A percentile compares a stretch with the other conserved stretches of the same genome.
Conservation (phyloP, 2,888 invertebrate species). For the Tipula helvola region DNA sequence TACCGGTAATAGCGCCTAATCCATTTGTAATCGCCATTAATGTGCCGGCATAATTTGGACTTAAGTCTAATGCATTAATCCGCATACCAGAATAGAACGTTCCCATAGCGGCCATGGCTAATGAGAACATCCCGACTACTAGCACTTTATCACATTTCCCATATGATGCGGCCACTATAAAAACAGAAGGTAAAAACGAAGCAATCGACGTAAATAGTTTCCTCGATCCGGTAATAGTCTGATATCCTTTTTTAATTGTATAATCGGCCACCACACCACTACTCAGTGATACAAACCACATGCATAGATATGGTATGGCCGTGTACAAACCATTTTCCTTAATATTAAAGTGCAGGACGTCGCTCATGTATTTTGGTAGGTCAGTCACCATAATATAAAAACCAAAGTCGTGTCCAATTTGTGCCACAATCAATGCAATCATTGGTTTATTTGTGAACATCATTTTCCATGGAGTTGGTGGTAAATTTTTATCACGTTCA, state of each 20-base stretch:
- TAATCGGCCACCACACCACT: slow-evolving; percentile 58
- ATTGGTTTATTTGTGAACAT: slow-evolving; percentile 59
- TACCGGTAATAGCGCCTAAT: slow-evolving; percentile 59
- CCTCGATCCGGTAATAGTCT: slow-evolving; percentile 43
- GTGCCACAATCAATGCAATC: slow-evolving; percentile 63
- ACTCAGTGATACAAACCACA: slow-evolving; percentile 45
- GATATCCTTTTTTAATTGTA: slow-evolving; percentile 44
- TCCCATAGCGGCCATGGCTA: slow-evolving; percentile 58
- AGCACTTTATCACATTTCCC: slow-evolving; percentile 50
- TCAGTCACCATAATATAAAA: slow-evolving; percentile 53
- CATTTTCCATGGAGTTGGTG: slow-evolving; percentile 56
- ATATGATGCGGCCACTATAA: slow-evolving; percentile 55
- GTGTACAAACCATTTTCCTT: slow-evolving; percentile 46
- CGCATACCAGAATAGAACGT: slow-evolving; percentile 59
- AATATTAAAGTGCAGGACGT: slow-evolving; percentile 47
- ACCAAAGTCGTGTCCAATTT: slow-evolving; percentile 54
- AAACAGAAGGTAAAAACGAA: slow-evolving; percentile 52
- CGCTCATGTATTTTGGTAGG: slow-evolving; percentile 49
- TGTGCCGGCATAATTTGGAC: slow-evolving; percentile 52
- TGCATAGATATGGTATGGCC: slow-evolving; percentile 46
- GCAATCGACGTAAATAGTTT: slow-evolving; percentile 57
- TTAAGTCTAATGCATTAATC: slow-evolving; percentile 53
- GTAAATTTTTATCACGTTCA: slow-evolving; percentile 40
- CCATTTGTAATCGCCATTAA: slow-evolving; percentile 59
- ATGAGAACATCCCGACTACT: slow-evolving; percentile 49